Evolutionary conservation across 2,113 vertebrate species (phyloP), one percentile per base, ranked within the genome.

Genomic region (Malurus alboscapulatus): DNA sequence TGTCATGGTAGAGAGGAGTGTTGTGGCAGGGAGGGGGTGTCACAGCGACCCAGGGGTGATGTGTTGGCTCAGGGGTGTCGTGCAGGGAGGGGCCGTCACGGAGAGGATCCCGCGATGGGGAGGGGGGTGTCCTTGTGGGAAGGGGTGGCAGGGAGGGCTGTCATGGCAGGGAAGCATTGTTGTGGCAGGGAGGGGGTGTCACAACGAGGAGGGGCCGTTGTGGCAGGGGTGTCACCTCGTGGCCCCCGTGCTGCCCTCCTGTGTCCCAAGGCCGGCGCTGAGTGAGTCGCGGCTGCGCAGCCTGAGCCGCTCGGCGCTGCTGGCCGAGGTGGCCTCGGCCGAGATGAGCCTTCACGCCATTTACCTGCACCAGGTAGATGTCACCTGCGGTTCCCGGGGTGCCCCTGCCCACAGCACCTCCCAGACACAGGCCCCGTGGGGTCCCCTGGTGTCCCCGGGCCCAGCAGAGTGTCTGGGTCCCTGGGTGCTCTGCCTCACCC

Each of bases 311-410:
- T 98, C 99, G 3, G 98, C 97, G 1, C 94, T 98, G 91, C 96
- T 98, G 57, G 97, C 97, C 3, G 98, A 99, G 53, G 98, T 98
- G 22, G 98, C 98, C 7, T 98, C 98, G 3, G 98, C 98, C 0
- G 99, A 99, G 97, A 99, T 99, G 99, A 99, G 99, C 97, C 98
- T 99, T 76, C 99, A 99, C 4, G 99, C 99, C 42, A 97, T 99
- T 92, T 99, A 99, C 92, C 98, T 99, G 97, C 99, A 99, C 32
- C 99, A 99, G 98, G 99, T 88, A 51, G 38, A 38, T 24, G 67
- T 66, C 76, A 13, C 67, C 84, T 10, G 59, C 36, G 6, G 5
- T 3, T 9, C 34, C 58, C 26, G 30, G 12, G 42, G 6, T 12
- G 26, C 20, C 9, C 34, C 34, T 55, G 48, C 55, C 51, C 50